These are phyloP conservation scores for Hycleus cichorii DNA, from an alignment of 1,140 invertebrate species.

Conservation along the genomic window DNA sequence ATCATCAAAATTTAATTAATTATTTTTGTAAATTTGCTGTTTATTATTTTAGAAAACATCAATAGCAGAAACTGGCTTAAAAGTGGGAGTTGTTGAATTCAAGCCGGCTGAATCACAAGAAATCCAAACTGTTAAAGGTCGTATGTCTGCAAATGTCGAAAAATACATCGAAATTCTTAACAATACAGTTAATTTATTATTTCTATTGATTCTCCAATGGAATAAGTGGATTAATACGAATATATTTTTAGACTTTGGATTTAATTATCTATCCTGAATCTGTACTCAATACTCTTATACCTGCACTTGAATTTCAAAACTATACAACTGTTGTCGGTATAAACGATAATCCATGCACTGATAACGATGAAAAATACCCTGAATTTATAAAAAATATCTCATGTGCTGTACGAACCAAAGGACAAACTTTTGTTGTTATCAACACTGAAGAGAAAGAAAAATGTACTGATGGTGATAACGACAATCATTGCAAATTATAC, in stretches of 20 bases:
- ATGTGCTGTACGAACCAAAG: constrained; percentile 32
- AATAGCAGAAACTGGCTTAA: no score
- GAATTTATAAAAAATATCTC: constrained; percentile 42
- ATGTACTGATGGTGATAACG: constrained; percentile 37
- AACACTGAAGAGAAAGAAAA: constrained; percentile 43
- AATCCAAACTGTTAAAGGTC: neutral
- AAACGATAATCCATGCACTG: no score
- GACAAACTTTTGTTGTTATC: constrained; percentile 54
- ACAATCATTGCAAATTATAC: constrained; percentile 36
- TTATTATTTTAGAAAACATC: no score
- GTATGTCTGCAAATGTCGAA: neutral
- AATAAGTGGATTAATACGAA: no score
- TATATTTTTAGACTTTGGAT: neutral
- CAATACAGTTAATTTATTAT: no score
- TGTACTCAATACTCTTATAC: neutral
- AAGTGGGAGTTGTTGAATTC: neutral
- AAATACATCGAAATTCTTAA: constrained; percentile 4
- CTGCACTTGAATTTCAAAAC: neutral
- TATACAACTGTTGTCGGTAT: neutral
- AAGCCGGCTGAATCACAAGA: neutral
- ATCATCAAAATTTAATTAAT: no score
- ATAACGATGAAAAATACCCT: constrained; percentile 10
- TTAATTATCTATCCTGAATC: constrained; percentile 6
- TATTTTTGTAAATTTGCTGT: no score
- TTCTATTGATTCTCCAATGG: no score